Evolutionary conservation across 2,888 invertebrate genomes (phyloP).

Genomic region (Crematogaster levior): DNA sequence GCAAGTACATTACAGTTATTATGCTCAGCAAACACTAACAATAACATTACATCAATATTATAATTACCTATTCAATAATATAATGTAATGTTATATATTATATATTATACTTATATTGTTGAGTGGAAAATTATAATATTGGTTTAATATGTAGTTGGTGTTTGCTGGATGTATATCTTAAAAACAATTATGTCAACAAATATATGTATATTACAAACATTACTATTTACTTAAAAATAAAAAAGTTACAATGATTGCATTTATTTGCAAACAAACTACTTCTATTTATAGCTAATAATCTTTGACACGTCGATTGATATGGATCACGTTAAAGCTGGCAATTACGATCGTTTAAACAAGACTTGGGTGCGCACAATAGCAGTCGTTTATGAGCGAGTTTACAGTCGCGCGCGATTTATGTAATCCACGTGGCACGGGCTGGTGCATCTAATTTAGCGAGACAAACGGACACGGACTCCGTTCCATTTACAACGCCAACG

Average conservation of each 20-base stretch:
- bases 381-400: slow-evolving; percentile 45
- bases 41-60: too few species aligned
- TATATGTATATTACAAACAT: background rate
- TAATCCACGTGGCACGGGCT: slow-evolving; percentile 48
- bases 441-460: slow-evolving; percentile 59
- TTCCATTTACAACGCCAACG: slow-evolving; percentile 56
- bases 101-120: too few species aligned
- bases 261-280: slow-evolving; percentile 9
- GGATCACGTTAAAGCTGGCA: slow-evolving; percentile 47
- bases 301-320: slow-evolving; percentile 49
- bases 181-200: background rate
- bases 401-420: slow-evolving; percentile 57
- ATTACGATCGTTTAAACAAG: slow-evolving; percentile 49
- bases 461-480: slow-evolving; percentile 34
- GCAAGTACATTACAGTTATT: background rate
- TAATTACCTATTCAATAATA: too few species aligned
- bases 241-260: background rate
- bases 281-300: slow-evolving; percentile 41
- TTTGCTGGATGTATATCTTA: background rate
- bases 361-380: slow-evolving; percentile 35
- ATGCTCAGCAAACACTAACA: too few species aligned
- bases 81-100: too few species aligned
- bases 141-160: too few species aligned
- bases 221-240: background rate
- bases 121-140: too few species aligned